Conservation (phyloP, 2,888 invertebrate species). For the Mechanitis mazaeus region DNA sequence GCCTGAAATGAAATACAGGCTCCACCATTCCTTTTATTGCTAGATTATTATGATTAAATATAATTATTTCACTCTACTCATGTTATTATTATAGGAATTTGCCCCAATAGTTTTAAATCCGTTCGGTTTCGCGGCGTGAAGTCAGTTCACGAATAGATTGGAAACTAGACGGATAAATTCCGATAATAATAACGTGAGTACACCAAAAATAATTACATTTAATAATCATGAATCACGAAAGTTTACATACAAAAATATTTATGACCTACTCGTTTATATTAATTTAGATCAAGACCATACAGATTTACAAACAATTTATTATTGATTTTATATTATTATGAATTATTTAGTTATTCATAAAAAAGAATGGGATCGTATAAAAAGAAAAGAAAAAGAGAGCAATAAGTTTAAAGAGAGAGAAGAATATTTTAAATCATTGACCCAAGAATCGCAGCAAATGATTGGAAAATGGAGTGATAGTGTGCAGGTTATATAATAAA, state of each 20-base stretch:
- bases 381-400: slow-evolving; percentile 28
- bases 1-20: slow-evolving; percentile 40
- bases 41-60: slow-evolving; percentile 31
- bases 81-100: no score
- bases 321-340: neutral
- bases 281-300: neutral
- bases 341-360: slow-evolving; percentile 37
- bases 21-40: slow-evolving; percentile 49
- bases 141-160: no score
- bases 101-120: no score
- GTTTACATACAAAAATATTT: no score
- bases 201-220: no score
- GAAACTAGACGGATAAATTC: no score
- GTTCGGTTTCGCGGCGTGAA: no score
- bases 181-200: no score
- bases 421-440: slow-evolving; percentile 41
- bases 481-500: slow-evolving; percentile 35
- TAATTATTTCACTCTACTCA: no score
- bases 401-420: slow-evolving; percentile 17
- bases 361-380: slow-evolving; percentile 49
- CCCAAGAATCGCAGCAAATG: slow-evolving; percentile 47
- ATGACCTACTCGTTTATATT: no score
- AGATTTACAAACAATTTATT: slow-evolving; percentile 1
- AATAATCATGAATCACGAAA: no score
- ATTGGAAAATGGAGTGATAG: slow-evolving; percentile 51